Base-by-base conservation (phyloP, 2,797 vertebrate species). In the Paedocypris micromegethes region DNA sequence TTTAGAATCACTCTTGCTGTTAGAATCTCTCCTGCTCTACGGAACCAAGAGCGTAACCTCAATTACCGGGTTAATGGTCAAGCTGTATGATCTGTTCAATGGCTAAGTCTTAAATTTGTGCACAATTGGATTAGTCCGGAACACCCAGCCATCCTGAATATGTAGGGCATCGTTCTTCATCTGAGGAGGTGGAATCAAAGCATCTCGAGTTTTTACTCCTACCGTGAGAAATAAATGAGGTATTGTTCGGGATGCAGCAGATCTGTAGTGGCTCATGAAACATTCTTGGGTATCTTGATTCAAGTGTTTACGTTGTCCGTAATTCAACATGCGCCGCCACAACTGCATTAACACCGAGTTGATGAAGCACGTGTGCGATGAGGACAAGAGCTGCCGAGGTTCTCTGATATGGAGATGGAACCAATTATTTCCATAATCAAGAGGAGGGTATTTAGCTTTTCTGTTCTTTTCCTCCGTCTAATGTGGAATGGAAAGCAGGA, bases 351-450 rank as follows among this genome's bases (percentile, higher is more conserved):
- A 44, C 68, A 73, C 54, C 58, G 57, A 51, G 60, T 60, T 77
- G 75, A 73, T 75, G 68, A 77, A 62, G 53, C 50, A 59, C 5
- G 58, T 47, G 56, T 74, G 59, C 68, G 68, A 59, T 70, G 67
- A 64, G 45, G 57, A 49, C 42, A 74, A 75, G 46, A 64, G 38
- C 61, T 64, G 65, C 55, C 56, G 46, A 72, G 72, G 54, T 63
- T 70, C 75, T 77, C 67, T 69, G 71, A 77, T 71, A 63, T 73
- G 65, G 68, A 75, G 60, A 77, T 75, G 61, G 48, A 54, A 68
- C 58, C 40, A 77, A 64, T 75, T 68, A 77, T 77, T 79, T 75
- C 60, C 62, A 75, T 75, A 79, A 77, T 75, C 73, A 74, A 75
- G 54, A 71, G 64, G 54, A 75, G 54, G 58, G 58, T 68, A 73